A percentile compares a stretch with the other conserved stretches of the same genome.
Evolutionary conservation across 2,113 vertebrate species (phyloP).

Genomic region (Notiomystis cincta): DNA sequence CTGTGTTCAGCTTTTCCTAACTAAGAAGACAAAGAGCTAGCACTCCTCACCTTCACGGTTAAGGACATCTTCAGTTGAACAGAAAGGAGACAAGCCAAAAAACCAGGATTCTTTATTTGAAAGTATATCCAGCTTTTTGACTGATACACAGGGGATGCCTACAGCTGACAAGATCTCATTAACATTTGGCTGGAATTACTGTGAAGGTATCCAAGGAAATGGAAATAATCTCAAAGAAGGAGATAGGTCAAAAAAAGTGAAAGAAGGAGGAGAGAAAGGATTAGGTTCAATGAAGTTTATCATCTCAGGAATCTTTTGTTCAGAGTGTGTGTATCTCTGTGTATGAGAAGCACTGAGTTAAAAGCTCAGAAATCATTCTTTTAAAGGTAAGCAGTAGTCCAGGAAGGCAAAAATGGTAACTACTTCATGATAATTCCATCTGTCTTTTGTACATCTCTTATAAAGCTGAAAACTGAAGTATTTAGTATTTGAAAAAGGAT

Average conservation of each 20-base stretch:
- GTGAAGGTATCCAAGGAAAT: conserved; percentile 28
- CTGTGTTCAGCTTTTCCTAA: background rate
- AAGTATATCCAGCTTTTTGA: background rate
- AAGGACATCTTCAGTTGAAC: background rate
- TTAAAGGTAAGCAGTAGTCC: background rate
- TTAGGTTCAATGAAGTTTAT: background rate
- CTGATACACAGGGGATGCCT: background rate
- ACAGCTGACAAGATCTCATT: background rate
- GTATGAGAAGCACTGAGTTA: background rate
- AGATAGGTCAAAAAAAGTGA: background rate
- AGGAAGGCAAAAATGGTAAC: background rate
- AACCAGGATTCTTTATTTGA: background rate
- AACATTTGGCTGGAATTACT: background rate
- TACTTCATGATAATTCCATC: background rate
- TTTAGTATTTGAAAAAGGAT: background rate
- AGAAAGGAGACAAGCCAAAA: background rate
- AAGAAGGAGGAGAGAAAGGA: background rate
- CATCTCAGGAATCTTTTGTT: conserved; percentile 1
- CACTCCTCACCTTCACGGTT: background rate
- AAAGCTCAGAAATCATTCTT: background rate
- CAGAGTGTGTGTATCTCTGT: background rate
- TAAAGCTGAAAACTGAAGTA: background rate
- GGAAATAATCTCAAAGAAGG: background rate
- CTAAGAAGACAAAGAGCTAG: background rate
- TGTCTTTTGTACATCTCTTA: background rate